A percentile compares a stretch with the other conserved stretches of the same genome.
phyloP scores from a whole-genome alignment of 2,113 vertebrate genomes.

The Procapra przewalskii region DNA sequence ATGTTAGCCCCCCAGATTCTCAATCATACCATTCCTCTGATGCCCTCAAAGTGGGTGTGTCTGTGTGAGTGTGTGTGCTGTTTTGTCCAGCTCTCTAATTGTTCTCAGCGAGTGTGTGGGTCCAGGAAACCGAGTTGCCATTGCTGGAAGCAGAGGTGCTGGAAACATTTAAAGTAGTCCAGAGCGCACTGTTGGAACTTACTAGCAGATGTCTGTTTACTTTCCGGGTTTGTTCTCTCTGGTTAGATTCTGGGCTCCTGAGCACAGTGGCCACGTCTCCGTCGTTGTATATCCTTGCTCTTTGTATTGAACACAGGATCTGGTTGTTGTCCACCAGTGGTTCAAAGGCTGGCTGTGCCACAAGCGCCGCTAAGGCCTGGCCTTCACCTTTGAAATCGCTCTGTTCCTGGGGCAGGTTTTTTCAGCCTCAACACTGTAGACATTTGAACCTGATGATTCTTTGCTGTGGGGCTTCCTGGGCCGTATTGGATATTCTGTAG shows the following conservation, averaged over 20 bases:
- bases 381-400: background rate
- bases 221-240: background rate
- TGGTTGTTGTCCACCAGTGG: background rate
- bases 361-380: fast-evolving
- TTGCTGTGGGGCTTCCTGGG: background rate
- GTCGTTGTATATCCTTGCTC: background rate
- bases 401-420: background rate
- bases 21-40: background rate
- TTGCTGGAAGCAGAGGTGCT: background rate
- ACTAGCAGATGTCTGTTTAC: background rate
- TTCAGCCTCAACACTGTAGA: fast-evolving
- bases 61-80: background rate
- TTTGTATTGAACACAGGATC: background rate
- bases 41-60: background rate
- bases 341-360: fast-evolving
- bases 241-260: background rate
- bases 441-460: background rate
- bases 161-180: background rate
- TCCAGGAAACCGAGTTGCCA: background rate
- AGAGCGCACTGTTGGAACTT: background rate
- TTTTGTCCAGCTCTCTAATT: background rate
- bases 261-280: background rate
- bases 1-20: background rate
- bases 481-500: background rate
- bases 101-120: background rate